These are phyloP conservation scores for Drosophila histrio DNA, from an alignment of 2,888 invertebrate species.

Conservation along the genomic window DNA sequence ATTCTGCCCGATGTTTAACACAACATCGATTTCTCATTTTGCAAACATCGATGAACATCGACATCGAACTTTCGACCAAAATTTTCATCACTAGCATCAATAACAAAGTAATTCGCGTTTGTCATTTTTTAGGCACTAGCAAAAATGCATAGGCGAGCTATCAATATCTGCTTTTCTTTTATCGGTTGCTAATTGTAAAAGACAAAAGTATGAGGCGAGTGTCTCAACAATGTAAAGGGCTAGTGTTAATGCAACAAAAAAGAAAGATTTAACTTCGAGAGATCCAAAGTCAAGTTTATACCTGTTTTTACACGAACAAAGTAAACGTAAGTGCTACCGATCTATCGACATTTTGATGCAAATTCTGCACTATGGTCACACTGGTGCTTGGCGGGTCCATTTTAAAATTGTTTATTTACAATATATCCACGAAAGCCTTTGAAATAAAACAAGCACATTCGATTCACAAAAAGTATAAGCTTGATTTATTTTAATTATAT, in stretches of 20 bases:
- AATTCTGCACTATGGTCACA: not conserved
- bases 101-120: not conserved
- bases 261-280: too few relatives aligned
- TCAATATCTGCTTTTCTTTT: not conserved
- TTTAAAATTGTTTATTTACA: not conserved
- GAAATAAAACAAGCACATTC: not conserved
- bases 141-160: not conserved
- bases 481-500: conserved; percentile 65
- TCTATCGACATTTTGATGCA: too few relatives aligned
- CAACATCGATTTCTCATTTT: too few relatives aligned
- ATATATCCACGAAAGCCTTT: not conserved
- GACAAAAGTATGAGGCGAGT: too few relatives aligned
- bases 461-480: not conserved
- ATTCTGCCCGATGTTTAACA: too few relatives aligned
- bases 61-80: too few relatives aligned
- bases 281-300: too few relatives aligned
- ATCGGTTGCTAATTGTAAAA: not conserved
- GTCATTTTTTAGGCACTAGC: conserved; percentile 8
- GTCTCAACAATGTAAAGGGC: too few relatives aligned
- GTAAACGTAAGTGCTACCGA: too few relatives aligned
- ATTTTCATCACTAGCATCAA: too few relatives aligned
- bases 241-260: not conserved
- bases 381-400: not conserved
- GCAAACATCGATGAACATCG: too few relatives aligned
- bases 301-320: too few relatives aligned